These are phyloP conservation scores for Zapornia atra DNA, from an alignment of 2,113 vertebrate species.

Conservation along the genomic window DNA sequence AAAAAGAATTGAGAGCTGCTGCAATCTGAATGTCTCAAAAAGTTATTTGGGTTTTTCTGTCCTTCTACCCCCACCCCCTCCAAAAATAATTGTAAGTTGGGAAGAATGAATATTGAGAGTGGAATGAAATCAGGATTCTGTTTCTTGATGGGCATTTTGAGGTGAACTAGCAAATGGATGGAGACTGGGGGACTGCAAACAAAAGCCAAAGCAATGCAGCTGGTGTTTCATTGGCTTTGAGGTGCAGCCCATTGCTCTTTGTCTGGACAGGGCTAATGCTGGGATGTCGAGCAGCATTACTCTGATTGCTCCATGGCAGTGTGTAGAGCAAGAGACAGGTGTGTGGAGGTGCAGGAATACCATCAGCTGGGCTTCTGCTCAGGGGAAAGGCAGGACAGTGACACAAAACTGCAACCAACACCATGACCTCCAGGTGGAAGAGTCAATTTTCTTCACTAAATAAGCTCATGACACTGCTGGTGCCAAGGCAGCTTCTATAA, in stretches of 20 bases:
- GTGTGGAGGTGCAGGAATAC: neutral
- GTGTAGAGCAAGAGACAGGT: neutral
- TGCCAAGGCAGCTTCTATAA: neutral
- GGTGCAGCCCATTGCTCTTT: neutral
- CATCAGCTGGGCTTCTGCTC: neutral
- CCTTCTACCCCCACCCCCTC: too few relatives aligned
- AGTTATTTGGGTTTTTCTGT: neutral
- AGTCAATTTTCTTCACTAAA: neutral
- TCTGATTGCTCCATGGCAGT: neutral
- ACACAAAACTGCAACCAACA: neutral
- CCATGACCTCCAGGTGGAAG: neutral
- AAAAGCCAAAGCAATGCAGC: neutral
- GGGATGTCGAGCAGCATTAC: neutral
- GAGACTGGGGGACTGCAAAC: neutral
- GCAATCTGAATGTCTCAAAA: neutral
- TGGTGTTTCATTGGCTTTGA: neutral
- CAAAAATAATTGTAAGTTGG: neutral
- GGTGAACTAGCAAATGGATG: neutral
- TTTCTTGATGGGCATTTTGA: neutral
- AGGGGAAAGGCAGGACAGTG: neutral
- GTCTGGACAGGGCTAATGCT: neutral
- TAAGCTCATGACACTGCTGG: neutral
- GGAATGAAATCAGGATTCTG: neutral
- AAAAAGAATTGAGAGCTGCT: neutral
- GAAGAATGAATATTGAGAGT: neutral